Evolutionary conservation across 2,797 vertebrate species (phyloP).

Genomic region (Thamnophis elegans): DNA sequence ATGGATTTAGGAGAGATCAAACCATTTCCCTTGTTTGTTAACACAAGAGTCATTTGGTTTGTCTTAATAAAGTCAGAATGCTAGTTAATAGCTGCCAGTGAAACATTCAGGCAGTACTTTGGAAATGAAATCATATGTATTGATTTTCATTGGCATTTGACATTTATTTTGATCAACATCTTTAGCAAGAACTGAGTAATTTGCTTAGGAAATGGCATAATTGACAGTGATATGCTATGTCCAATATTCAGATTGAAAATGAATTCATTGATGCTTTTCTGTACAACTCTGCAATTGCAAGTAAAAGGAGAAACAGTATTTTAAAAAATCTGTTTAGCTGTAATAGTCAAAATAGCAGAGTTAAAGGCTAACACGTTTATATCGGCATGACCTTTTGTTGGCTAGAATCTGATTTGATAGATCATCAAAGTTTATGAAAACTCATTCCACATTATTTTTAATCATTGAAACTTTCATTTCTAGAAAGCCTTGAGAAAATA

Average conservation of each 20-base stretch:
- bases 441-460: not conserved
- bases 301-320: not conserved
- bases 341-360: not conserved
- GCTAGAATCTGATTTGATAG: not conserved
- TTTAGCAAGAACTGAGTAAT: conserved; percentile 53
- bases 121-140: conserved; percentile 57
- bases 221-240: conserved; percentile 43
- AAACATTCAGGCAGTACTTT: conserved; percentile 61
- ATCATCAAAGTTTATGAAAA: not conserved
- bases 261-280: not conserved
- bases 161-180: conserved; percentile 58
- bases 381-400: not conserved
- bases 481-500: not conserved
- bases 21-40: not conserved
- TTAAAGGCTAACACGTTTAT: not conserved
- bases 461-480: not conserved
- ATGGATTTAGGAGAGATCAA: not conserved
- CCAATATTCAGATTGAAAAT: conserved; percentile 27
- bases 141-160: conserved; percentile 53
- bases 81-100: conserved; percentile 46
- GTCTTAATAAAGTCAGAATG: conserved; percentile 50
- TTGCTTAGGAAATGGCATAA: conserved; percentile 49
- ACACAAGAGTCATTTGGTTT: not conserved
- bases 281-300: not conserved
- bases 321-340: not conserved